Conservation (phyloP, 2,888 invertebrate species). For the Melieria crassipennis region DNA sequence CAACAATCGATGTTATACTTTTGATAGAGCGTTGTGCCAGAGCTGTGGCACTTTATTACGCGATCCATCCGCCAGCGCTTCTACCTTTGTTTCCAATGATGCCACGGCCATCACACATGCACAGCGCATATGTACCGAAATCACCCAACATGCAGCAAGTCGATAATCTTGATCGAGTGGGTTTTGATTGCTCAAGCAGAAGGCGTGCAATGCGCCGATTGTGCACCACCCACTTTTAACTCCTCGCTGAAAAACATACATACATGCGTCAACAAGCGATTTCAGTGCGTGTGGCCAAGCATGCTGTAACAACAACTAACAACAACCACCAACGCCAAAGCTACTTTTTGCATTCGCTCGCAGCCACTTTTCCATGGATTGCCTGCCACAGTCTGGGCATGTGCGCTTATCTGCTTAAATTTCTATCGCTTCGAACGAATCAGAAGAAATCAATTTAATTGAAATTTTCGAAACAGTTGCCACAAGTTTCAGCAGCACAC, state of each 20-base stretch:
- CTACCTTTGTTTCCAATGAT: not conserved
- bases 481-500: not conserved
- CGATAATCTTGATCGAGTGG: constrained; percentile 20
- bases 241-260: too few species aligned
- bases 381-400: not conserved
- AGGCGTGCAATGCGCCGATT: constrained; percentile 50
- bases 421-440: not conserved
- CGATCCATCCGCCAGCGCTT: too few species aligned
- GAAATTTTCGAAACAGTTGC: not conserved
- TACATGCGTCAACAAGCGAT: not conserved
- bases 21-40: too few species aligned
- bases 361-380: too few species aligned
- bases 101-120: constrained; percentile 29
- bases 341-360: too few species aligned
- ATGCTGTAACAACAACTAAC: not conserved
- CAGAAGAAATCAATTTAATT: not conserved
- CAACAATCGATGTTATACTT: too few species aligned
- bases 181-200: constrained; percentile 46
- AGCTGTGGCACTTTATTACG: too few species aligned
- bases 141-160: constrained; percentile 29
- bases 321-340: too few species aligned
- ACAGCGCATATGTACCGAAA: not conserved
- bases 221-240: constrained; percentile 15
- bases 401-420: not conserved
- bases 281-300: constrained; percentile 36